A percentile compares a stretch with the other conserved stretches of the same genome.
Conservation (phyloP, 1,140 invertebrate genomes). For the Aleiodes sp. region DNA sequence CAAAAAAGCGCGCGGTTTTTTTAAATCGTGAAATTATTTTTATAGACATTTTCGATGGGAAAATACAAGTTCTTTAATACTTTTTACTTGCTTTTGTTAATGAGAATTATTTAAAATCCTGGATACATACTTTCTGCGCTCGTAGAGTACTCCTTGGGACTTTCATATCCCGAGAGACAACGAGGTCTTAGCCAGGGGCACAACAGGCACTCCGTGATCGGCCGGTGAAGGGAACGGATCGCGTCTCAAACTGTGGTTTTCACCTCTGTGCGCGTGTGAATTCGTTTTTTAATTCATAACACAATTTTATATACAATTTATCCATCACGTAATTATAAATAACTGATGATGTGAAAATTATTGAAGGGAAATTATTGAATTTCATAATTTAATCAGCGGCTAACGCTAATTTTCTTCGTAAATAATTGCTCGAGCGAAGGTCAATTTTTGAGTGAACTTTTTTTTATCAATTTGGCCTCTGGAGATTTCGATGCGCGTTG, state of each 20-base stretch:
- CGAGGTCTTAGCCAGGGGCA: slow-evolving; percentile 36
- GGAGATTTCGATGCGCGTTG: background rate
- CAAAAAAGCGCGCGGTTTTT: too few species aligned
- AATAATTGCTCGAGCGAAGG: background rate
- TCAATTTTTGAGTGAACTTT: background rate
- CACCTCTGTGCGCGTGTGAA: slow-evolving; percentile 14
- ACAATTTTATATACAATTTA: slow-evolving; percentile 2
- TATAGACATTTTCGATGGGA: background rate
- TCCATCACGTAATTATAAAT: background rate
- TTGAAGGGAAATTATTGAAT: too few species aligned
- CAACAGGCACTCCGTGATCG: slow-evolving; percentile 53
- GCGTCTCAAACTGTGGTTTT: slow-evolving; percentile 19
- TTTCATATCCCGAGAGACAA: slow-evolving; percentile 35
- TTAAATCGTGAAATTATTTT: too few species aligned
- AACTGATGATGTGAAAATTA: too few species aligned
- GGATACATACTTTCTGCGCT: background rate
- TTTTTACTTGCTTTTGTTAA: background rate
- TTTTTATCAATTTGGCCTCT: background rate
- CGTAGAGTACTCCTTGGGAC: slow-evolving; percentile 9
- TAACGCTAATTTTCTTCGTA: background rate
- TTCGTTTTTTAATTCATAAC: too few species aligned
- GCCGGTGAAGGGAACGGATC: slow-evolving; percentile 62
- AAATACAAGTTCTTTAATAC: background rate
- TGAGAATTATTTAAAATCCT: background rate
- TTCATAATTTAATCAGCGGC: too few species aligned